A percentile compares a stretch with the other conserved stretches of the same genome.
Evolutionary conservation across 1,140 invertebrate genomes (phyloP).

Genomic region (Bradynema listronoti): DNA sequence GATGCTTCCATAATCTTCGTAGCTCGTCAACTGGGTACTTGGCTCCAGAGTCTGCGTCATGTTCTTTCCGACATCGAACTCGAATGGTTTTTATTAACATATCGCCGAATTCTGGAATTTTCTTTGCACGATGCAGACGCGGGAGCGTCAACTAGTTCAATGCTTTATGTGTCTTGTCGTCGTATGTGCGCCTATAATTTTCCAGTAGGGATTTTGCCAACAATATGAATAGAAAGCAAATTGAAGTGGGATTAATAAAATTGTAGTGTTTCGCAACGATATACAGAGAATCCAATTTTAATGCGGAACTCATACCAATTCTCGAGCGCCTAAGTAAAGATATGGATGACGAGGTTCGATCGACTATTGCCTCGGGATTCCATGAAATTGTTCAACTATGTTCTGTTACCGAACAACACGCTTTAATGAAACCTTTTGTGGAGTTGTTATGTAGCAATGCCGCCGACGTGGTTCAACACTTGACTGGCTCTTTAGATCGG

Average conservation of each 20-base stretch:
- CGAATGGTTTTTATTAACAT: constrained; percentile 50
- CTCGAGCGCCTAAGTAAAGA: constrained; percentile 39
- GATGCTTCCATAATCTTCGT: constrained; percentile 60
- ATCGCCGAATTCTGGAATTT: constrained; percentile 39
- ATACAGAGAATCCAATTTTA: constrained; percentile 32
- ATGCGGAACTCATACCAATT: constrained; percentile 33
- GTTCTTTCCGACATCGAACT: constrained; percentile 36
- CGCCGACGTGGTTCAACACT: constrained; percentile 48
- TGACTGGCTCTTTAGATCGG: constrained; percentile 42
- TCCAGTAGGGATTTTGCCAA: constrained; percentile 50
- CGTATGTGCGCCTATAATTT: constrained; percentile 61
- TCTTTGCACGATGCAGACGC: background rate
- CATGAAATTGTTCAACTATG: constrained; percentile 45
- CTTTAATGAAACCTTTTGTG: constrained; percentile 46
- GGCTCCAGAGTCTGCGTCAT: constrained; percentile 37
- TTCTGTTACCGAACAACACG: constrained; percentile 23
- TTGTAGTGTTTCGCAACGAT: constrained; percentile 38
- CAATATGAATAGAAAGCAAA: background rate
- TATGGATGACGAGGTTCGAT: constrained; percentile 33
- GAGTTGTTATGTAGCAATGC: constrained; percentile 50
- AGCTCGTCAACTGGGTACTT: constrained; percentile 58
- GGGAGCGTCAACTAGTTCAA: background rate
- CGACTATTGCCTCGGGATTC: constrained; percentile 51
- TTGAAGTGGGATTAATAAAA: background rate
- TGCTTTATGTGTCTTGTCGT: constrained; percentile 48